A percentile compares a stretch with the other conserved stretches of the same genome.
Conservation (phyloP, 2,888 invertebrate genomes). For the Criorhina ranunculi region DNA sequence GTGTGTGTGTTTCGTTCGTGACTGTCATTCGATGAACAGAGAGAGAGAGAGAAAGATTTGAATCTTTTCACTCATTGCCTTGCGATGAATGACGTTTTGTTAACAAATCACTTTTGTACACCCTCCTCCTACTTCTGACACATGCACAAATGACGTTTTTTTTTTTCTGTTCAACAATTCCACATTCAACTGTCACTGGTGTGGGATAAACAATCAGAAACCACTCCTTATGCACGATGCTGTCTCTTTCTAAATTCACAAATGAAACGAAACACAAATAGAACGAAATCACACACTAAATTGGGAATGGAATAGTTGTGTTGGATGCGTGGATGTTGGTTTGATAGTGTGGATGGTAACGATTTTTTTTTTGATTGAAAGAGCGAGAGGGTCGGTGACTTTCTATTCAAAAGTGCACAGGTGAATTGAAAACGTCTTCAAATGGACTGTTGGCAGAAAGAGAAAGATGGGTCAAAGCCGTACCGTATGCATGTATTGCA, state of each 20-base stretch:
- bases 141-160: constrained; percentile 26
- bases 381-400: constrained; percentile 33
- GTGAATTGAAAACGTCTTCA: background rate
- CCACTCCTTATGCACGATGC: constrained; percentile 47
- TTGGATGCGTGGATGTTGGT: background rate
- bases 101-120: constrained; percentile 62
- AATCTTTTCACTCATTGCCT: constrained; percentile 61
- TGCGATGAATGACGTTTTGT: constrained; percentile 64
- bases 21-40: constrained; percentile 35
- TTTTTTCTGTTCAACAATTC: constrained; percentile 26
- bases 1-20: constrained; percentile 3
- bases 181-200: constrained; percentile 63
- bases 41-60: constrained; percentile 24
- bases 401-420: constrained; percentile 26
- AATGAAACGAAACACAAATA: constrained; percentile 66
- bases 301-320: constrained; percentile 40
- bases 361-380: background rate
- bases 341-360: background rate
- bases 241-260: constrained; percentile 71
- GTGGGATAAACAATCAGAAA: constrained; percentile 41
- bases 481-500: constrained; percentile 51
- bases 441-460: constrained; percentile 12
- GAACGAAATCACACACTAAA: constrained; percentile 47
- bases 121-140: constrained; percentile 55
- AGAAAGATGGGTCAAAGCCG: constrained; percentile 13